These are phyloP conservation scores for Anagrus nilaparvatae DNA, from an alignment of 1,140 invertebrate genomes.

Conservation along the genomic window DNA sequence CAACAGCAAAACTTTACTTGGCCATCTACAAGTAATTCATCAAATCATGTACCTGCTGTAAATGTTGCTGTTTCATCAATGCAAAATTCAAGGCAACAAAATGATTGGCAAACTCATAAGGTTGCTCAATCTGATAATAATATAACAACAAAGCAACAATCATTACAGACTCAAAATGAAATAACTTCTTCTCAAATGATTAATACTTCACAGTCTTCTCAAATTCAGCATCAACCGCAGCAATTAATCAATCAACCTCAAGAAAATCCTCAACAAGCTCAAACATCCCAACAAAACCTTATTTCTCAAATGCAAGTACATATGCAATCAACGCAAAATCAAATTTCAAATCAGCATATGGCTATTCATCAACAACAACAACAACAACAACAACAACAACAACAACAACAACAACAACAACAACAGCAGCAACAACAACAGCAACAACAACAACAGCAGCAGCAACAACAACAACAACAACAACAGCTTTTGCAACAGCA, in stretches of 20 bases:
- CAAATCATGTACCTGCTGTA: too few species aligned
- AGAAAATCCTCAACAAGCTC: constrained; percentile 15
- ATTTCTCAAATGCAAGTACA: constrained; percentile 2
- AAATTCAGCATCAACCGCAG: constrained; percentile 15
- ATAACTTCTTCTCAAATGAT: too few species aligned
- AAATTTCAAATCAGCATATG: constrained; percentile 16
- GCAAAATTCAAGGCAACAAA: constrained; percentile 5
- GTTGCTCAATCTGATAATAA: too few species aligned
- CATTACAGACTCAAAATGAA: too few species aligned
- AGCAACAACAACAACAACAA: constrained; percentile 27
- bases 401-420: constrained; percentile 14
- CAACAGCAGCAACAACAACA: constrained; percentile 16
- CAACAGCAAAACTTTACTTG: too few species aligned
- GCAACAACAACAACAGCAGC: constrained; percentile 20
- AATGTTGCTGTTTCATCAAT: constrained; percentile 17
- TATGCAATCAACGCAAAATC: constrained; percentile 6
- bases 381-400: constrained; percentile 18
- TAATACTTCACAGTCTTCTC: constrained; percentile 21
- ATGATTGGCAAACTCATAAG: constrained; percentile 9
- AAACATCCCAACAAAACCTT: constrained; percentile 9
- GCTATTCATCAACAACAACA: constrained; percentile 16
- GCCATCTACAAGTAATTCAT: too few species aligned
- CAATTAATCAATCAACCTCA: constrained; percentile 11
- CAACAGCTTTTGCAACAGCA: constrained; percentile 31
- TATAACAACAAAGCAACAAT: too few species aligned